Evolutionary conservation across 2,113 vertebrate species (phyloP).

Genomic region (Ivindomyrus marchei): DNA sequence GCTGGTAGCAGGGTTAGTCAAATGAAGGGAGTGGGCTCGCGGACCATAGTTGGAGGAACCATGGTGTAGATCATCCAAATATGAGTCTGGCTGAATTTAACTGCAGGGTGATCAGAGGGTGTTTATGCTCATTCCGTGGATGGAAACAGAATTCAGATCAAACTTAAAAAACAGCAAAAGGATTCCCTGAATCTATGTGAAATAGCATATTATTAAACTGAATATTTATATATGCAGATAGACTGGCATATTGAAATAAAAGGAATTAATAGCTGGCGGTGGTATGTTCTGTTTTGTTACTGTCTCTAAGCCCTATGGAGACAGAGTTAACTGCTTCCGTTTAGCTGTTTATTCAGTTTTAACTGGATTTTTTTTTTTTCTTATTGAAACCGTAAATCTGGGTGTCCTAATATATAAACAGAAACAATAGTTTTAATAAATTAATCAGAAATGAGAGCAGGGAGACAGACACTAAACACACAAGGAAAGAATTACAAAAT

Average conservation of each 20-base stretch:
- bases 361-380: neutral
- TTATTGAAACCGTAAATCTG: neutral
- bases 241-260: neutral
- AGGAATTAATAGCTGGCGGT: neutral
- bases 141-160: neutral
- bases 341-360: neutral
- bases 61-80: neutral
- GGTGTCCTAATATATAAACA: neutral
- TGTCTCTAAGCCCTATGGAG: neutral
- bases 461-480: neutral
- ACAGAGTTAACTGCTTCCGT: neutral
- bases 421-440: neutral
- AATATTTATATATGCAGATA: neutral
- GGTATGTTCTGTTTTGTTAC: neutral
- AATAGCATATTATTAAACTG: slow-evolving; percentile 1
- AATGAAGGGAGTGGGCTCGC: neutral
- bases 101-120: neutral
- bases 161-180: neutral
- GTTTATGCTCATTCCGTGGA: neutral
- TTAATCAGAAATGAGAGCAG: neutral
- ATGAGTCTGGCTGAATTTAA: neutral
- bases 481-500: neutral
- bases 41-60: neutral
- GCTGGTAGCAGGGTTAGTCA: neutral
- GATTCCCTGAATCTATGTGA: neutral